These are phyloP conservation scores for Ischnura elegans DNA, from an alignment of 2,888 invertebrate species.

Conservation along the genomic window DNA sequence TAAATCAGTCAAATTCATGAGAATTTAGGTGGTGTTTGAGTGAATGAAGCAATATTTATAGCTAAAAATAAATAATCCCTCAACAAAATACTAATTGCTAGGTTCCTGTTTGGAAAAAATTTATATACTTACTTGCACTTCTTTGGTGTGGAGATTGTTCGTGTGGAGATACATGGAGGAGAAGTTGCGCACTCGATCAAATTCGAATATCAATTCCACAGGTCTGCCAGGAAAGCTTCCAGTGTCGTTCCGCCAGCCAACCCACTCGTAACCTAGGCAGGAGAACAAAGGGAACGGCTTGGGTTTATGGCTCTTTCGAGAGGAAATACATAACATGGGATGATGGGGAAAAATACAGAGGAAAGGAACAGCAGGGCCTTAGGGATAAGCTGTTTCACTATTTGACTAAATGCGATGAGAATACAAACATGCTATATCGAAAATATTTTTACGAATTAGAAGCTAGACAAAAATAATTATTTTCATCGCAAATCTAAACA, in stretches of 20 bases:
- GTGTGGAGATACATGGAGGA: conserved; percentile 86
- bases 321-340: neutral
- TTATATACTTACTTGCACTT: conserved; percentile 83
- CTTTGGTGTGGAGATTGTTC: conserved; percentile 88
- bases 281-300: conserved; percentile 62
- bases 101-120: conserved; percentile 25
- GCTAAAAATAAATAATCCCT: too few relatives aligned
- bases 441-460: too few relatives aligned
- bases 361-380: neutral
- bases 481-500: too few relatives aligned
- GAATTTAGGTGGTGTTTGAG: neutral
- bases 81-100: too few relatives aligned
- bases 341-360: neutral
- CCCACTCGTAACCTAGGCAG: conserved; percentile 87
- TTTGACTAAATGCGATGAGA: neutral
- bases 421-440: neutral
- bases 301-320: neutral
- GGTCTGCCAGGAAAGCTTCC: conserved; percentile 82
- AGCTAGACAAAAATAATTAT: too few relatives aligned
- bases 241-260: conserved; percentile 89
- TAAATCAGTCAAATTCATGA: too few relatives aligned
- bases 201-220: conserved; percentile 88
- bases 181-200: conserved; percentile 88
- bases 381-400: neutral
- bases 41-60: neutral